These are phyloP conservation scores for Nomada flava DNA, from an alignment of 2,888 invertebrate species.

Conservation along the genomic window DNA sequence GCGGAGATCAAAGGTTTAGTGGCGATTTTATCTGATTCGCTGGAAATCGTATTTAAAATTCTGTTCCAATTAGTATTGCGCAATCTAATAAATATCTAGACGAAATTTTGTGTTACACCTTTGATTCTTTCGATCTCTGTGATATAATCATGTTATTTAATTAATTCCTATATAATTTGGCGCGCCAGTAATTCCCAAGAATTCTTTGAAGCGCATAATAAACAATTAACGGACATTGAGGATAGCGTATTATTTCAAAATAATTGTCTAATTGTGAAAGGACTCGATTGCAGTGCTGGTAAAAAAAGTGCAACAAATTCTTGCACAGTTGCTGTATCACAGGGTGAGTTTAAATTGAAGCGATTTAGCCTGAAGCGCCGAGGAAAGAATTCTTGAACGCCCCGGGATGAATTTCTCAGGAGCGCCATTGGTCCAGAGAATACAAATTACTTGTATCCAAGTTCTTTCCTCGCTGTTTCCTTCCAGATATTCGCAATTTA, in stretches of 20 bases:
- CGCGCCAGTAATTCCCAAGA: no score
- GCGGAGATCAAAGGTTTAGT: not conserved
- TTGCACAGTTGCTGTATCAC: slow-evolving; percentile 33
- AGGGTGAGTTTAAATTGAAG: slow-evolving; percentile 69
- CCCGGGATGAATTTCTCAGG: slow-evolving; percentile 48
- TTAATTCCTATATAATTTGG: no score
- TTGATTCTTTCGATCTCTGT: no score
- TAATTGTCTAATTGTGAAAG: not conserved
- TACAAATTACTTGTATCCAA: slow-evolving; percentile 51
- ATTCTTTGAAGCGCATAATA: not conserved
- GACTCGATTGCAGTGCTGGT: slow-evolving; percentile 16
- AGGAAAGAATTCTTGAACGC: slow-evolving; percentile 50
- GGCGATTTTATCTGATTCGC: not conserved
- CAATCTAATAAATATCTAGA: no score
- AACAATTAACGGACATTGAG: not conserved
- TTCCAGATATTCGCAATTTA: not conserved
- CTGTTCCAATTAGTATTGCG: no score
- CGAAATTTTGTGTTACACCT: no score
- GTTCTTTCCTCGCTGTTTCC: slow-evolving; percentile 18
- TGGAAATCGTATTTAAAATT: not conserved
- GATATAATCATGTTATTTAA: no score
- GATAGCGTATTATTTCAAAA: not conserved
- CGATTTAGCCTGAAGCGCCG: slow-evolving; percentile 23
- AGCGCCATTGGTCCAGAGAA: slow-evolving; percentile 21
- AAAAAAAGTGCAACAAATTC: slow-evolving; percentile 15